Percentiles rank a stretch among this genome's conserved stretches.
phyloP scores from a whole-genome alignment of 2,888 invertebrate species.

The Ditylenchus weischeri region DNA sequence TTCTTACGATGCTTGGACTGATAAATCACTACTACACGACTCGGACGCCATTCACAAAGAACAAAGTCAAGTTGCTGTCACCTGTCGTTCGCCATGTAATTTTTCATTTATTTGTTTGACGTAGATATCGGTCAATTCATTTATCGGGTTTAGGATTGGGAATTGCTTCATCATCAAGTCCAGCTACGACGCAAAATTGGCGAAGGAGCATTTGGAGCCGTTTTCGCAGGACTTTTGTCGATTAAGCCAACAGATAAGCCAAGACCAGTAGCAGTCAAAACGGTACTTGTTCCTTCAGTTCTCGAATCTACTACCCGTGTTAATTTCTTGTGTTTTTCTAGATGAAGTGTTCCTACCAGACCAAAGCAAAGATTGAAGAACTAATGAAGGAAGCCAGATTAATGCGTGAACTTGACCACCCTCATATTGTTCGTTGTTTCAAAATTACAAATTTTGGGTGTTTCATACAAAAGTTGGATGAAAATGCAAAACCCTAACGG shows the following conservation, averaged over 20 bases:
- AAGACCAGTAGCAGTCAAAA: not conserved
- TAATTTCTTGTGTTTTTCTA: not conserved
- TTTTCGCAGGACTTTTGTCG: not conserved
- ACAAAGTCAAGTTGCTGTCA: not conserved
- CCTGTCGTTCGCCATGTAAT: not conserved
- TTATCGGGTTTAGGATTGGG: not conserved
- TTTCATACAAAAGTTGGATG: no score
- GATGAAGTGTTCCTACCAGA: conserved; percentile 23
- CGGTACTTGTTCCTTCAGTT: not conserved
- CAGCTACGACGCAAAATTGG: not conserved
- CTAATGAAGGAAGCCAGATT: conserved; percentile 77
- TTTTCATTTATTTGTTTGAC: not conserved
- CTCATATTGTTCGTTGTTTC: conserved; percentile 89
- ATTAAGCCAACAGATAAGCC: not conserved
- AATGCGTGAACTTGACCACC: conserved; percentile 91
- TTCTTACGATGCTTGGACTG: not conserved
- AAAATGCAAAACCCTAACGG: no score
- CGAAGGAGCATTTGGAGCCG: conserved; percentile 7
- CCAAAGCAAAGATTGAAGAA: conserved; percentile 31
- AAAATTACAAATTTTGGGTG: no score
- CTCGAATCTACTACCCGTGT: no score
- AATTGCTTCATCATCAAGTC: conserved; percentile 5
- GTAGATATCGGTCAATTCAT: not conserved
- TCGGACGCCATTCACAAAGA: not conserved
- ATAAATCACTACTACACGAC: not conserved